A percentile compares a stretch with the other conserved stretches of the same genome.
Conservation (phyloP, 2,888 invertebrate species). For the Calephelis perditalis region DNA sequence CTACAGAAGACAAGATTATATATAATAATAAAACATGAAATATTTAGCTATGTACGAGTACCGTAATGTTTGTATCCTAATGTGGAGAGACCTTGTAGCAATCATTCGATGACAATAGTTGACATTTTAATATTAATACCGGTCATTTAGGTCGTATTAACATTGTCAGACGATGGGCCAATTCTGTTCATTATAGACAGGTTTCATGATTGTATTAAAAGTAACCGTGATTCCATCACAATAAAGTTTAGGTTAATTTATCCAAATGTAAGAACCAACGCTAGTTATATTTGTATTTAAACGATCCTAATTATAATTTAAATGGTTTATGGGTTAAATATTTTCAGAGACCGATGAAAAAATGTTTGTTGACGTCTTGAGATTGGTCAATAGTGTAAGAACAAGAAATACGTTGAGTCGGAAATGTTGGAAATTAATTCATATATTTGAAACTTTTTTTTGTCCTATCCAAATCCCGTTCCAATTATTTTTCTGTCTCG, state of each 20-base stretch:
- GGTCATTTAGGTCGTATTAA: slow-evolving; percentile 62
- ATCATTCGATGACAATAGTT: slow-evolving; percentile 51
- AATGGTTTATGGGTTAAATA: slow-evolving; percentile 73
- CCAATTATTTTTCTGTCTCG: too few relatives aligned
- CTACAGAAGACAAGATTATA: too few relatives aligned
- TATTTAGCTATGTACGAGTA: too few relatives aligned
- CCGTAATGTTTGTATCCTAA: not conserved
- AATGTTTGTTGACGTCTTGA: slow-evolving; percentile 66
- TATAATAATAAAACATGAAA: too few relatives aligned
- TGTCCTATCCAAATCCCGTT: too few relatives aligned
- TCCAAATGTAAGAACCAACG: slow-evolving; percentile 14
- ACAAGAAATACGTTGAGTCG: slow-evolving; percentile 40
- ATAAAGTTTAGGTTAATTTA: slow-evolving; percentile 18
- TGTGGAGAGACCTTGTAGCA: not conserved
- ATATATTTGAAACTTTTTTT: not conserved
- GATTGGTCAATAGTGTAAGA: slow-evolving; percentile 65
- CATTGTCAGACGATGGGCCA: slow-evolving; percentile 44
- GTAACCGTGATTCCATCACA: slow-evolving; percentile 7
- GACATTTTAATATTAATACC: slow-evolving; percentile 68
- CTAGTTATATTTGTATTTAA: slow-evolving; percentile 19
- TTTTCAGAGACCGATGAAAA: slow-evolving; percentile 68
- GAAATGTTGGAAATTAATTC: not conserved
- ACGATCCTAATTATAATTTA: slow-evolving; percentile 69
- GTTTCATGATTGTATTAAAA: slow-evolving; percentile 24
- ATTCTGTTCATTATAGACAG: slow-evolving; percentile 28